A percentile compares a stretch with the other conserved stretches of the same genome.
These are phyloP conservation scores for Chrysopilus asiliformis DNA, from an alignment of 2,888 invertebrate genomes.

Conservation along the genomic window DNA sequence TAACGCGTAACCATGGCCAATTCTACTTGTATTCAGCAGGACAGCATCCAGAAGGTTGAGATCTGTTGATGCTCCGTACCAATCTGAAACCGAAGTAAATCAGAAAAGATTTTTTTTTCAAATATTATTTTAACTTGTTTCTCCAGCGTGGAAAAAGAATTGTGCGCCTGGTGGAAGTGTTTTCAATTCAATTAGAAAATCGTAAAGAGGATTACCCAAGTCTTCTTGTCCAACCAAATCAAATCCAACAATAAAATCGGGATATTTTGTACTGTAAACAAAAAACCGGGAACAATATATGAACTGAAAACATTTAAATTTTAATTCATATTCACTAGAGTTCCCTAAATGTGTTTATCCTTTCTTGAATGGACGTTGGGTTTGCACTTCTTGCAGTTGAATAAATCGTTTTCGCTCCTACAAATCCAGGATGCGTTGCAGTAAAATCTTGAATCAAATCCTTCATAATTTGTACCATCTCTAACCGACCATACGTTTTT, in stretches of 20 bases:
- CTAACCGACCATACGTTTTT: too few species aligned
- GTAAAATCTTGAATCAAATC: slow-evolving; percentile 15
- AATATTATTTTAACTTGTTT: slow-evolving; percentile 38
- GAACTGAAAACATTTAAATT: too few species aligned
- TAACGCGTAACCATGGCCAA: slow-evolving; percentile 33
- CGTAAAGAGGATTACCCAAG: slow-evolving; percentile 39
- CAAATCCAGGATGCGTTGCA: slow-evolving; percentile 34
- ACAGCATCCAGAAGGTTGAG: slow-evolving; percentile 41
- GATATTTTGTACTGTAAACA: slow-evolving; percentile 24
- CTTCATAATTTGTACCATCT: not conserved
- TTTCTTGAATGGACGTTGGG: not conserved
- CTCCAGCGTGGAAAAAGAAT: slow-evolving; percentile 53
- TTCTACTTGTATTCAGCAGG: slow-evolving; percentile 30
- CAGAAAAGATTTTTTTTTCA: not conserved
- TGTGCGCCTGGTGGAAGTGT: slow-evolving; percentile 29
- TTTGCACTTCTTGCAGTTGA: not conserved
- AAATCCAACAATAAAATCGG: slow-evolving; percentile 47
- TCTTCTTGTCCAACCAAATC: slow-evolving; percentile 58
- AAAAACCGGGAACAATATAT: too few species aligned
- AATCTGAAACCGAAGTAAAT: slow-evolving; percentile 28
- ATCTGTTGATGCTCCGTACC: slow-evolving; percentile 42
- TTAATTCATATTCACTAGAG: not conserved
- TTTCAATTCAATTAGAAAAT: slow-evolving; percentile 21
- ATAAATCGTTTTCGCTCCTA: not conserved
- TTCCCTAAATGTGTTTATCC: not conserved